A percentile compares a stretch with the other conserved stretches of the same genome.
Conservation (phyloP, 1,140 invertebrate species). For the Gryon sp. region DNA sequence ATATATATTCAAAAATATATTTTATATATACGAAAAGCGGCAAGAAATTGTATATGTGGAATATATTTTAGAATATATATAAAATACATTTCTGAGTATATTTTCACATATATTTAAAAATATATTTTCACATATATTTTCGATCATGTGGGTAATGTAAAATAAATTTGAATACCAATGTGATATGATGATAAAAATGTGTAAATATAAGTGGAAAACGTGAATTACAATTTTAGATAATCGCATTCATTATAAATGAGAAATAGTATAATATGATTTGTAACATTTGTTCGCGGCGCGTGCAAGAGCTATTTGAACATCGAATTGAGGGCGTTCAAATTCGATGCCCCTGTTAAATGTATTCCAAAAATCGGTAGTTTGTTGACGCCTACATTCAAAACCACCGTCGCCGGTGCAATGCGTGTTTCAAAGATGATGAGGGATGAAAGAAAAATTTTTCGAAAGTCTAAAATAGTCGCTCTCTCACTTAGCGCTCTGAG, state of each 20-base stretch:
- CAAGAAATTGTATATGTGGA: no score
- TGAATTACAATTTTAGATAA: slow-evolving; percentile 2
- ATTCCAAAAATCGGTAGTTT: slow-evolving; percentile 38
- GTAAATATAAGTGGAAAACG: no score
- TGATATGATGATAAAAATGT: no score
- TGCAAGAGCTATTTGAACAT: slow-evolving; percentile 25
- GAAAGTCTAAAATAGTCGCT: slow-evolving; percentile 63
- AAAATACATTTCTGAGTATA: no score
- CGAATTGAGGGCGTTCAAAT: slow-evolving; percentile 37
- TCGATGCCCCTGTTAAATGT: slow-evolving; percentile 31
- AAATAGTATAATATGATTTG: slow-evolving; percentile 46
- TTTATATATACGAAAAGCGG: no score
- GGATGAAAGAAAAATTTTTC: slow-evolving; percentile 64
- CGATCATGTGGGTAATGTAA: no score
- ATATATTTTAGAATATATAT: no score
- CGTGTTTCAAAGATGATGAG: slow-evolving; percentile 53
- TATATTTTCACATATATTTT: no score
- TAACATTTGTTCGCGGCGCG: slow-evolving; percentile 17
- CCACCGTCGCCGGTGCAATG: slow-evolving; percentile 23
- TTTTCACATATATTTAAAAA: no score
- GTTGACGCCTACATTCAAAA: slow-evolving; percentile 35
- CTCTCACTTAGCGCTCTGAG: slow-evolving; percentile 51
- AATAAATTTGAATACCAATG: no score
- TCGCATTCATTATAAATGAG: slow-evolving; percentile 8
- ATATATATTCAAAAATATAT: no score